phyloP scores from a whole-genome alignment of 2,113 vertebrate species.

The Neomonachus schauinslandi region DNA sequence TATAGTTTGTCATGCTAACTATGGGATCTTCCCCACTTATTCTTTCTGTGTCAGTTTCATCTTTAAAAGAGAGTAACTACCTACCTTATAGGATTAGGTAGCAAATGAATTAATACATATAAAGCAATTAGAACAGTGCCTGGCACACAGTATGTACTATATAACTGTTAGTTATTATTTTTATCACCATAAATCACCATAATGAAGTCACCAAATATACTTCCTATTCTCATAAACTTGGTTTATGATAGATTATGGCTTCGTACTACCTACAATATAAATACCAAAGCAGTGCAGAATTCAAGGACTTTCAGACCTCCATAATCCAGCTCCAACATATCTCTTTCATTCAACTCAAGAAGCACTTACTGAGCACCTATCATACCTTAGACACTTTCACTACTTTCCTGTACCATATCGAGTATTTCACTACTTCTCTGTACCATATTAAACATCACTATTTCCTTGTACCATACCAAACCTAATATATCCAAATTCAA shows the following conservation, averaged over 20 bases:
- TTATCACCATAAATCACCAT: conserved; percentile 1
- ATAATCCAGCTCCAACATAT: not conserved
- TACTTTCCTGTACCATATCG: not conserved
- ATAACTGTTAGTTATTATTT: not conserved
- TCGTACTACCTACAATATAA: not conserved
- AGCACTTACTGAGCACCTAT: not conserved
- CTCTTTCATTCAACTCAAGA: not conserved
- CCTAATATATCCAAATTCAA: not conserved
- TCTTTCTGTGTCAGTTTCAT: not conserved
- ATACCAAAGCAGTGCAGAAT: not conserved
- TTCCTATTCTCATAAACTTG: not conserved
- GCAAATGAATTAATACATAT: not conserved
- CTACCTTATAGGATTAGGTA: not conserved
- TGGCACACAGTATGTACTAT: not conserved
- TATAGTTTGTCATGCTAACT: not conserved
- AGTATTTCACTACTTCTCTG: not conserved
- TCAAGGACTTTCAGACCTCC: not conserved
- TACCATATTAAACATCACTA: not conserved
- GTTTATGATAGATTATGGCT: not conserved
- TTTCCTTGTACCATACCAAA: not conserved
- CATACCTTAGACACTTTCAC: not conserved
- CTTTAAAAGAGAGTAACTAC: not conserved
- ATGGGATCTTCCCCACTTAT: not conserved
- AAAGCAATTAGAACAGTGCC: not conserved
- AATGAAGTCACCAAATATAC: not conserved